Conservation (phyloP, 2,888 invertebrate genomes). For the Mesorhabditis belari region DNA sequence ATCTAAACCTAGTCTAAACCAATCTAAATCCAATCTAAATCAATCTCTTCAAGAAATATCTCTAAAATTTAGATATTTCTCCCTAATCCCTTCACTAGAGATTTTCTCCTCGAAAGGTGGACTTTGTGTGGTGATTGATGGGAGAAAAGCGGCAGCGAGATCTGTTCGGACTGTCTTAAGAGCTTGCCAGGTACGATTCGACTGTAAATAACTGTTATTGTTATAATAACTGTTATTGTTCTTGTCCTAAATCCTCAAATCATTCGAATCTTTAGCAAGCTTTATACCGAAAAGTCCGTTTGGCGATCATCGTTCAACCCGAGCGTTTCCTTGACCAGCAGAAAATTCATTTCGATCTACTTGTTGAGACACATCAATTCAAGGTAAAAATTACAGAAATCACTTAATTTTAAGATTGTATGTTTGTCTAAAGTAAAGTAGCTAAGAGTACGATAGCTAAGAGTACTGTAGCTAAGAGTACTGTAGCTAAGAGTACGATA, state of each 20-base stretch:
- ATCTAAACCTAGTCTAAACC: not conserved
- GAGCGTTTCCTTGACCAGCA: slow-evolving; percentile 74
- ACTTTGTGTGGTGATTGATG: slow-evolving; percentile 46
- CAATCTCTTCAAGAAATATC: not conserved
- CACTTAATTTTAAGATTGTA: not conserved
- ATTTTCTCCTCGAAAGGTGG: slow-evolving; percentile 7
- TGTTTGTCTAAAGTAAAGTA: not conserved
- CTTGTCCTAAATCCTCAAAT: not conserved
- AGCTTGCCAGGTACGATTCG: slow-evolving; percentile 29
- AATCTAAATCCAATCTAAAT: not conserved
- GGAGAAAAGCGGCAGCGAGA: slow-evolving; percentile 29
- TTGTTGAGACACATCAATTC: slow-evolving; percentile 44
- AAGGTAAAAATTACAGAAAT: slow-evolving; percentile 19
- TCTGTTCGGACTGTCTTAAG: slow-evolving; percentile 37
- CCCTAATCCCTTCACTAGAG: not conserved
- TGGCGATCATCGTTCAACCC: slow-evolving; percentile 64
- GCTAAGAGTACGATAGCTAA: no score
- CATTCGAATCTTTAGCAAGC: slow-evolving; percentile 32
- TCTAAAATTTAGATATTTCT: slow-evolving; percentile 5
- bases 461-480: no score
- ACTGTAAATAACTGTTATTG: not conserved
- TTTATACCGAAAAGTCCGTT: slow-evolving; percentile 36
- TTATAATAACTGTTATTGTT: not conserved
- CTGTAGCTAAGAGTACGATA: no score
- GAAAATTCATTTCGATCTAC: slow-evolving; percentile 56